Base-by-base conservation (phyloP, 2,888 invertebrate genomes). In the Drosophila stalkeri region DNA sequence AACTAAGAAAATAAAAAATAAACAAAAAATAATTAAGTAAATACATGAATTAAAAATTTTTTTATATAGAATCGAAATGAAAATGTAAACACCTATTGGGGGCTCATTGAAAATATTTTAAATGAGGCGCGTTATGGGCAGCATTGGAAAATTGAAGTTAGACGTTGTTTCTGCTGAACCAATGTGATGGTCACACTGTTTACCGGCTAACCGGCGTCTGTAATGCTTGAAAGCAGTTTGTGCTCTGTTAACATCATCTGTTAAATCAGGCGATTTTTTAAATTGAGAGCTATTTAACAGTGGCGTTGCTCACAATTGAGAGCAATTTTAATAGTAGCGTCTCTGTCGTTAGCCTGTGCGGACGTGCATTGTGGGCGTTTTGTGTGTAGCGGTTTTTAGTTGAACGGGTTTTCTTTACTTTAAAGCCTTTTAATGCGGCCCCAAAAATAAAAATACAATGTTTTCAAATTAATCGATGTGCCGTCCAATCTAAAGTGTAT, bases 391-490 rank as follows among this genome's bases (percentile, higher is more conserved):
- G 60, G 56, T 65, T 14, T 49, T 72, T 69, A 57, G 57, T 23
- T 64, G 78, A 80, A 78, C 78, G 80, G 78, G 78, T 78, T 78
- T 78, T 78, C 76, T 78, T 35, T 64, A 49, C 49, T 59, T 60
- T 49, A 49, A 64, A 65, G 72, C 63, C 72, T 78, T 80, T 68
- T 46, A 60, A 68, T 78, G 60, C 55, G 35, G 64, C 49, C n/a
- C 56, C 57, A 33, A 61, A 61, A 72, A 68, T 54, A 80, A 77
- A 77, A 72, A 64, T 78, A 69, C 78, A 73, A 68, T 55, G 54
- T 72, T 77, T 84, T 69, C 60, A 84, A 81, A 84, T 81, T 65
- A 86, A 83, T 81, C 72, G 68, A 77, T 82, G 80, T 71, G 78
- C 82, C 72, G 79, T 66, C 71, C 72, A 79, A 76, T 49, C 46